These are phyloP conservation scores for Scaeva pyrastri DNA, from an alignment of 2,888 invertebrate species.

Conservation along the genomic window DNA sequence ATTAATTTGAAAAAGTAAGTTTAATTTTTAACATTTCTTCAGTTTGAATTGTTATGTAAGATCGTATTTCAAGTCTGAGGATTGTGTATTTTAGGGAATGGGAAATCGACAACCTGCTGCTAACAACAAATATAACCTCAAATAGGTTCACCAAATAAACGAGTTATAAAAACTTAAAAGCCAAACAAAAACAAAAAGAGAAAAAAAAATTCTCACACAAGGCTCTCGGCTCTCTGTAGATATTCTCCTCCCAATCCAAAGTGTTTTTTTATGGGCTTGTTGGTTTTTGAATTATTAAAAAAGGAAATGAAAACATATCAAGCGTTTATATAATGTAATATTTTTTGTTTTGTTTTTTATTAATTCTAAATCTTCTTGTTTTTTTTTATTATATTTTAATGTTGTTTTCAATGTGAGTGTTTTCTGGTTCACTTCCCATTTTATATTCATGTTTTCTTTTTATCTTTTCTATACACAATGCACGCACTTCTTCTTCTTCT, in stretches of 20 bases:
- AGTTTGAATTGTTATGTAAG: too few relatives aligned
- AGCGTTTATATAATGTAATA: slow-evolving; percentile 55
- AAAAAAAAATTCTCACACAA: slow-evolving; percentile 34
- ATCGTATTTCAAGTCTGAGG: not conserved
- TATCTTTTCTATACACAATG: slow-evolving; percentile 69
- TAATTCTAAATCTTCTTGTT: slow-evolving; percentile 64
- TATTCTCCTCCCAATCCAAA: slow-evolving; percentile 28
- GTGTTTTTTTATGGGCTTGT: slow-evolving; percentile 24
- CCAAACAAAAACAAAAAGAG: slow-evolving; percentile 2
- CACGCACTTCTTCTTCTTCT: slow-evolving; percentile 52
- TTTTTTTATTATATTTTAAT: slow-evolving; percentile 43
- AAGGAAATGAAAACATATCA: slow-evolving; percentile 63
- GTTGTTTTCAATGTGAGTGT: slow-evolving; percentile 65
- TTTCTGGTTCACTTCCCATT: slow-evolving; percentile 64
- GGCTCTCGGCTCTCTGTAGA: slow-evolving; percentile 50
- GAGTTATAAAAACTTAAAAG: not conserved
- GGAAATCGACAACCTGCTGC: not conserved
- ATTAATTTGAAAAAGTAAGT: too few relatives aligned
- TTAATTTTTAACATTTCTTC: too few relatives aligned
- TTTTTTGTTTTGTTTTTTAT: slow-evolving; percentile 65
- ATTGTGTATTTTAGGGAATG: not conserved
- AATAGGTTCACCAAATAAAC: slow-evolving; percentile 7
- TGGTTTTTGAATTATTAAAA: slow-evolving; percentile 19
- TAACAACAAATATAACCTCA: not conserved
- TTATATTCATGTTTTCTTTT: slow-evolving; percentile 41